Percentiles rank a stretch among this genome's conserved stretches.
phyloP scores from a whole-genome alignment of 2,888 invertebrate species.

The Mycalesis mineus region DNA sequence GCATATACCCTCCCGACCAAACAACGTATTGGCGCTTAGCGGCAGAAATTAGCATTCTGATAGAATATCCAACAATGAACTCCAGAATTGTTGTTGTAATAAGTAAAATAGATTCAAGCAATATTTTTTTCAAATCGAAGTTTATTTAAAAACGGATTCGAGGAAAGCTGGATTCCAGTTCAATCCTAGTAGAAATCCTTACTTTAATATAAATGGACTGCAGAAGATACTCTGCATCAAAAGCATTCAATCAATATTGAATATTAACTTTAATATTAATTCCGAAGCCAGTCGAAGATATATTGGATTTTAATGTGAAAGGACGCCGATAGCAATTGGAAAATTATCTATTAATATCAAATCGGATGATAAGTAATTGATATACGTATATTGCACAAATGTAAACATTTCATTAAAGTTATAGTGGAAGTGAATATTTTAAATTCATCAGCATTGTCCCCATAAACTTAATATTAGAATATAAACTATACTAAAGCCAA shows the following conservation, averaged over 20 bases:
- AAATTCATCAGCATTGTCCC: no score
- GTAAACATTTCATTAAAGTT: neutral
- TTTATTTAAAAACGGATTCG: neutral
- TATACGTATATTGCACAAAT: neutral
- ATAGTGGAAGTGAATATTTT: no score
- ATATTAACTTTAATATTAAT: conserved; percentile 21
- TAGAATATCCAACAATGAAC: no score
- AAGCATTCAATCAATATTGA: conserved; percentile 19
- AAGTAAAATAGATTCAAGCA: no score
- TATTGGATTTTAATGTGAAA: conserved; percentile 18
- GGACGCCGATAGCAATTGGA: conserved; percentile 2
- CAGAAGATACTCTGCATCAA: conserved; percentile 20
- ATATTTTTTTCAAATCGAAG: neutral
- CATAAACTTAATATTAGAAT: no score
- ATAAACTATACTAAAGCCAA: no score
- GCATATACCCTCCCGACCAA: no score
- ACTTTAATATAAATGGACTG: conserved; percentile 22
- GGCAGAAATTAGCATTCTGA: no score
- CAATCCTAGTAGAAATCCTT: neutral
- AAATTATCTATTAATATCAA: conserved; percentile 3
- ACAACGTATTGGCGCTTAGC: no score
- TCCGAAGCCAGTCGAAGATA: conserved; percentile 10
- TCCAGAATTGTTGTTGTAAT: no score
- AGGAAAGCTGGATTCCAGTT: no score
- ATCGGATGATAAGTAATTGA: neutral